Percentiles rank a stretch among this genome's conserved stretches.
These are phyloP conservation scores for Anoplopoma fimbria DNA, from an alignment of 2,113 vertebrate genomes.

Conservation along the genomic window DNA sequence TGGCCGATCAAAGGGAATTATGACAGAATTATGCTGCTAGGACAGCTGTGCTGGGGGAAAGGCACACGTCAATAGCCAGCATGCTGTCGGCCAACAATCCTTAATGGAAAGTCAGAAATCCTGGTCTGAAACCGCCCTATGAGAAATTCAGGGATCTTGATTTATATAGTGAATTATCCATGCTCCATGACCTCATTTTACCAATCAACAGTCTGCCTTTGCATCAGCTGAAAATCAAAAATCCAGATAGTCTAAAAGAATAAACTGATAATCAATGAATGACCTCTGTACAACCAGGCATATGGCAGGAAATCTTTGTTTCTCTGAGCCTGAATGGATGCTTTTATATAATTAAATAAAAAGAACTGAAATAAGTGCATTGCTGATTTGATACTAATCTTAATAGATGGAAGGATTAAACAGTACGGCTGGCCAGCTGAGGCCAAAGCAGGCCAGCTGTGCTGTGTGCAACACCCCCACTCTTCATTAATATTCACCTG, in stretches of 20 bases:
- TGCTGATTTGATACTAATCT: too few relatives aligned
- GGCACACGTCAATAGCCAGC: constrained; percentile 12
- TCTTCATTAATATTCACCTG: constrained; percentile 1
- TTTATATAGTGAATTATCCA: not conserved
- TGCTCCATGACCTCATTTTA: not conserved
- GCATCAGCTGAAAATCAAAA: not conserved
- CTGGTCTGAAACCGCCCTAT: not conserved
- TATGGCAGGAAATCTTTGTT: constrained; percentile 24
- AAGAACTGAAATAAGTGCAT: too few relatives aligned
- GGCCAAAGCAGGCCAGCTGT: constrained; percentile 24
- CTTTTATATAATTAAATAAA: too few relatives aligned
- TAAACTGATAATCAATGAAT: constrained; percentile 1
- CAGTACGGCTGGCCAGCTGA: constrained; percentile 40
- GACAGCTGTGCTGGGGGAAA: constrained; percentile 19
- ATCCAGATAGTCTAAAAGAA: not conserved
- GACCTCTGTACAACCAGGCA: constrained; percentile 7
- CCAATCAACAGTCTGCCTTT: not conserved
- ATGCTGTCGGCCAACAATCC: not conserved
- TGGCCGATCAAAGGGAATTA: constrained; percentile 54
- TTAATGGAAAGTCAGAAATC: constrained; percentile 10
- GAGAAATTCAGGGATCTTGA: constrained; percentile 2
- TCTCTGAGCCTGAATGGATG: constrained; percentile 3
- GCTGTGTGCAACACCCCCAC: not conserved
- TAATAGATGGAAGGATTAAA: constrained; percentile 49
- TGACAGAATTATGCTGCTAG: constrained; percentile 21